Conservation (phyloP, 2,113 vertebrate genomes). For the Nycticorax nycticorax region DNA sequence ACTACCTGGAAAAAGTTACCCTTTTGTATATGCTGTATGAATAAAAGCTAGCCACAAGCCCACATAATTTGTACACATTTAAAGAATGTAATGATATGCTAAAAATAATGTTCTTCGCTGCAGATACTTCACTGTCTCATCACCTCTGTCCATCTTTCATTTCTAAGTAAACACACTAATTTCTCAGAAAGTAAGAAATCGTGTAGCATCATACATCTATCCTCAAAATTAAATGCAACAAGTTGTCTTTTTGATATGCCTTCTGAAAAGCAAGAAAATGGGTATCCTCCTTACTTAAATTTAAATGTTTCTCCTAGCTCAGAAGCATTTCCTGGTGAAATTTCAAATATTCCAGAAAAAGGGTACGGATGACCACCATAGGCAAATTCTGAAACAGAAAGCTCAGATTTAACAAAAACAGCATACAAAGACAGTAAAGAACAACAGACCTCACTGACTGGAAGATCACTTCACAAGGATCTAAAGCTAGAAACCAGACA, state of each 20-base stretch:
- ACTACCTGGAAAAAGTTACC: neutral
- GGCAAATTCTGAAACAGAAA: constrained; percentile 91
- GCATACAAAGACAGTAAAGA: neutral
- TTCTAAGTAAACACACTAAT: neutral
- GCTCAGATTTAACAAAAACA: constrained; percentile 52
- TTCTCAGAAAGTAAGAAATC: neutral
- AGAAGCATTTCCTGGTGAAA: constrained; percentile 93
- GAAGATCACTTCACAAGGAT: neutral
- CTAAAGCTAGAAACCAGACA: neutral
- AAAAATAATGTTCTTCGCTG: neutral
- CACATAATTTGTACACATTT: neutral
- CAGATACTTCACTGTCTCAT: neutral
- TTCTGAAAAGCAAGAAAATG: constrained; percentile 36
- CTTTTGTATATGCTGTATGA: neutral
- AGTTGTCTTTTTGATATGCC: neutral
- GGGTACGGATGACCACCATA: constrained; percentile 98
- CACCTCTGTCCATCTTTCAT: neutral
- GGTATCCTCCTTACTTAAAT: constrained; percentile 88
- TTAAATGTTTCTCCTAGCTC: constrained; percentile 98
- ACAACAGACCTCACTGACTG: neutral
- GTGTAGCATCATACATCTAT: neutral
- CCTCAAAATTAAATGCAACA: neutral
- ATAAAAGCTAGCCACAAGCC: neutral
- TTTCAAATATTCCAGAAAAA: constrained; percentile 99
- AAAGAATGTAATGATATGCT: neutral